Percentiles rank a stretch among this genome's conserved stretches.
phyloP scores from a whole-genome alignment of 2,797 vertebrate species.

The Betta splendens region DNA sequence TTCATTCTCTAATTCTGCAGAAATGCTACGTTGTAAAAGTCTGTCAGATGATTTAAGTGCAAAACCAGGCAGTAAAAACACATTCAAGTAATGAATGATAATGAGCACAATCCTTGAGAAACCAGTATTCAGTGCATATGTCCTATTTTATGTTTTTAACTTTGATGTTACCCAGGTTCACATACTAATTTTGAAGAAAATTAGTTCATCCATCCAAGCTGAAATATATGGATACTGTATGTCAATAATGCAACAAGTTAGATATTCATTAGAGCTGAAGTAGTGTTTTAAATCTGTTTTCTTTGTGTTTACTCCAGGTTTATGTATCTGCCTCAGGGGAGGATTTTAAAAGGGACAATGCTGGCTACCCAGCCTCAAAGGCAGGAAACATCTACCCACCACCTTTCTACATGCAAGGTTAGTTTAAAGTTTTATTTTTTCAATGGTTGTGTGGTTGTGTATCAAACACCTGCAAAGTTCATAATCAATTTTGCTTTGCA shows the following conservation, averaged over 20 bases:
- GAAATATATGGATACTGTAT: neutral
- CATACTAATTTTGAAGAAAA: neutral
- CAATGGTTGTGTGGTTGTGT: slow-evolving; percentile 22
- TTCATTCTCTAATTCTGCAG: slow-evolving; percentile 24
- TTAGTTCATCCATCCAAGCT: neutral
- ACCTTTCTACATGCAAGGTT: slow-evolving; percentile 93
- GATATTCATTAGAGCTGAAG: neutral
- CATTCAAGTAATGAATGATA: slow-evolving; percentile 29
- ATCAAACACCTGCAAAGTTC: neutral
- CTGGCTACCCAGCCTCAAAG: slow-evolving; percentile 86
- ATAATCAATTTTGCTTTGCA: slow-evolving; percentile 7
- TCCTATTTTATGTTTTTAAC: slow-evolving; percentile 7
- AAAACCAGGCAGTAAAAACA: slow-evolving; percentile 45
- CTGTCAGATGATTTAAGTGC: slow-evolving; percentile 51
- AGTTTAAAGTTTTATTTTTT: slow-evolving; percentile 31
- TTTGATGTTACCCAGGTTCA: neutral
- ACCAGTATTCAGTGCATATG: slow-evolving; percentile 18
- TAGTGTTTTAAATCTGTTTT: neutral
- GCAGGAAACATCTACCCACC: slow-evolving; percentile 88
- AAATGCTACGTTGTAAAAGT: slow-evolving; percentile 29
- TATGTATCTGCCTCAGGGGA: slow-evolving; percentile 86
- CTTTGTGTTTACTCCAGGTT: slow-evolving; percentile 61
- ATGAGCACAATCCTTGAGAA: slow-evolving; percentile 19
- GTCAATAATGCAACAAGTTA: neutral
- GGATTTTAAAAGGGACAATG: slow-evolving; percentile 87